A percentile compares a stretch with the other conserved stretches of the same genome.
These are phyloP conservation scores for Ochotona princeps DNA, from an alignment of 2,113 vertebrate species.

Conservation along the genomic window DNA sequence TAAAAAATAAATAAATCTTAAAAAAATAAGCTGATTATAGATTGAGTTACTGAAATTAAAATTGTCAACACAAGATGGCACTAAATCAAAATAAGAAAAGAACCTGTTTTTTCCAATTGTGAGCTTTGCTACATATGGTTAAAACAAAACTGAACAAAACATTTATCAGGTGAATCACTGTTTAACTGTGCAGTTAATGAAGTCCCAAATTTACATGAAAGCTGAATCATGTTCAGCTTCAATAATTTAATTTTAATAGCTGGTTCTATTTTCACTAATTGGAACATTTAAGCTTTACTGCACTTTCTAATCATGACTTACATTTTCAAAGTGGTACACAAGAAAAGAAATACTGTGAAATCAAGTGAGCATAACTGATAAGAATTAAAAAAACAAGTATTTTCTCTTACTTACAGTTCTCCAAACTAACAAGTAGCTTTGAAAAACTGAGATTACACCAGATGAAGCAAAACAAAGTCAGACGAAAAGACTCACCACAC, in stretches of 20 bases:
- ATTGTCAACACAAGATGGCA: constrained; percentile 85
- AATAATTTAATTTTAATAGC: constrained; percentile 73
- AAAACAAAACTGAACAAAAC: constrained; percentile 65
- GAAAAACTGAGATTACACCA: constrained; percentile 85
- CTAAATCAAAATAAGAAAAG: constrained; percentile 83
- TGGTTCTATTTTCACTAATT: constrained; percentile 68
- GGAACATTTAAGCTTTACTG: constrained; percentile 61
- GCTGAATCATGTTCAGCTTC: constrained; percentile 50
- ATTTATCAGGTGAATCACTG: constrained; percentile 55
- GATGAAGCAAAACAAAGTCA: constrained; percentile 78
- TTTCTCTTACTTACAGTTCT: constrained; percentile 84
- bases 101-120: constrained; percentile 40
- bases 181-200: constrained; percentile 65
- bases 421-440: constrained; percentile 84
- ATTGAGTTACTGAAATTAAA: constrained; percentile 60
- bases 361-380: constrained; percentile 33
- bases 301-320: constrained; percentile 59
- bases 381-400: constrained; percentile 65
- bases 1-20: too few species aligned
- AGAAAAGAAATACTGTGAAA: constrained; percentile 20
- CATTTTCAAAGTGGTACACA: constrained; percentile 33
- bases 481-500: constrained; percentile 41
- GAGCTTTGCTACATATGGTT: constrained; percentile 50
- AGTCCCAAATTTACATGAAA: constrained; percentile 64
- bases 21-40: not conserved